Base-by-base conservation (phyloP, 2,113 vertebrate species). In the Salvelinus alpinus region DNA sequence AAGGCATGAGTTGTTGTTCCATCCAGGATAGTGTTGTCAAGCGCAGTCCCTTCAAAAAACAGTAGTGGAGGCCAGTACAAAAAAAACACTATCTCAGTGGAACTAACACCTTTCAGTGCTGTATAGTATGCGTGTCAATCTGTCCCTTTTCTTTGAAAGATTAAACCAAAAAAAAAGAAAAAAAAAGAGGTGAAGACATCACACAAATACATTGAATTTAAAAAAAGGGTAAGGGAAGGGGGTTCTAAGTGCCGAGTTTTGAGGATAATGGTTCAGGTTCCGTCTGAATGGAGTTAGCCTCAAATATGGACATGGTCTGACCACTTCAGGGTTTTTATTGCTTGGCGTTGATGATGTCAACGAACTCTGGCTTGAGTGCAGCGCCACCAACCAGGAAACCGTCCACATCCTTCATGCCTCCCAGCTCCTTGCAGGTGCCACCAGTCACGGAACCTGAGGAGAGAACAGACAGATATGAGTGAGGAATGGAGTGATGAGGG, bases 351-450 rank as follows among this genome's bases (percentile, higher is more conserved):
- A 99, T 99, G 88, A 99, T 99, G 1, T 97, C 95, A n/a, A 98
- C 84, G 5, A 99, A 96, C 84, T 99, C 98, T 0, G 97, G 94
- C 91, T 99, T 99, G 80, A 99, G 95, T 66, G 98, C 96, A 1
- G 98, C 98, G 20, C 98, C 97, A 0, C 97, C 98, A 70, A 99
- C 97, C 0, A 99, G 95, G 92, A 99, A 99, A 69, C 98, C 97
- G 0, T 99, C 98, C 13, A 99, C 94, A 1, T 99, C 97, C 1
- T 94, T 94, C 91, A 98, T 96, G 82, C 94, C 93, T 0, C 93
- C 96, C 20, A 99, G 93, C 72, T 99, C 98, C 87, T 98, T 98
- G 84, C 96, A 98, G 83, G 94, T 98, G 65, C 54, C 92, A 4
- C 95, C 97, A 0, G 98, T 99, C 78, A 99, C 98, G 0, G 97